These are phyloP conservation scores for Trachelus iudaicus DNA, from an alignment of 2,888 invertebrate genomes.

Conservation along the genomic window DNA sequence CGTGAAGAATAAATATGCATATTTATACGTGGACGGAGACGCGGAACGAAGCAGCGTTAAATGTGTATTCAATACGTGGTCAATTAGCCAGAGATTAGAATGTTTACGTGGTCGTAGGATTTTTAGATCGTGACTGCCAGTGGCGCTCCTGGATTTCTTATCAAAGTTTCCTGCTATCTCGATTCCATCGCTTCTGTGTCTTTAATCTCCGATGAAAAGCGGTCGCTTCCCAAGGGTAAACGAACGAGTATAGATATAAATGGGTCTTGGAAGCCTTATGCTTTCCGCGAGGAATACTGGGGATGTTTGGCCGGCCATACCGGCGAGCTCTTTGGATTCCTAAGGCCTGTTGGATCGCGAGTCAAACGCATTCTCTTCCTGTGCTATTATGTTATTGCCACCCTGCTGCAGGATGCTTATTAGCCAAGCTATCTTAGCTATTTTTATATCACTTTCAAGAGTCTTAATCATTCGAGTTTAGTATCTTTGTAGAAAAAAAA, in stretches of 20 bases:
- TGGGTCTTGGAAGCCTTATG: constrained; percentile 33
- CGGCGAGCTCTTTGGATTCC: constrained; percentile 55
- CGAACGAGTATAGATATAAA: not conserved
- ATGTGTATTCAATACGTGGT: constrained; percentile 10
- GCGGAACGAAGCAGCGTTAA: constrained; percentile 22
- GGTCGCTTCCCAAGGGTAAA: not conserved
- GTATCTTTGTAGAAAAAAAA: no score
- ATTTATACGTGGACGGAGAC: constrained; percentile 22
- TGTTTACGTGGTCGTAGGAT: no score
- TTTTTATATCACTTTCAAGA: not conserved
- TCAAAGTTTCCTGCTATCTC: not conserved
- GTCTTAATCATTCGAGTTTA: not conserved
- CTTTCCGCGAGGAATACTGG: constrained; percentile 48
- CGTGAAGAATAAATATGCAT: constrained; percentile 25
- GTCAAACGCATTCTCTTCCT: constrained; percentile 60
- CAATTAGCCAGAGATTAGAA: not conserved
- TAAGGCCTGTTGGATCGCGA: constrained; percentile 59
- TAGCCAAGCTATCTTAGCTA: not conserved
- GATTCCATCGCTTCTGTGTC: not conserved
- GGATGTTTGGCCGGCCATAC: constrained; percentile 53
- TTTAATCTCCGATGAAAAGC: not conserved
- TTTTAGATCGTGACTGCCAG: no score
- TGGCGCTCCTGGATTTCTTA: not conserved
- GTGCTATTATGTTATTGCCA: constrained; percentile 56
- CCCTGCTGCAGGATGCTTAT: not conserved